phyloP scores from a whole-genome alignment of 2,113 vertebrate genomes.

The Drymodes brunneopygia region DNA sequence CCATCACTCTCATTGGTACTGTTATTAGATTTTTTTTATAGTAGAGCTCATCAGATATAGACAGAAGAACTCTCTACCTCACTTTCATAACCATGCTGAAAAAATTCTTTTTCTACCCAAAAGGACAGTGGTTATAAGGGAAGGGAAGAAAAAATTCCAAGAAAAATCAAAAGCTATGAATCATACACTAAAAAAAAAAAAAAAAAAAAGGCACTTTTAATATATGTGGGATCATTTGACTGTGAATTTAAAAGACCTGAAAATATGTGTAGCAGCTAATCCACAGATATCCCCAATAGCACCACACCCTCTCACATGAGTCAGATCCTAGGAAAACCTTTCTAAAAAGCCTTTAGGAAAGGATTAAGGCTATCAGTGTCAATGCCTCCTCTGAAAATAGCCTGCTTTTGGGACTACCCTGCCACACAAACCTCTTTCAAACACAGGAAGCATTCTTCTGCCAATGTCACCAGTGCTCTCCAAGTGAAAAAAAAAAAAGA shows the following conservation, averaged over 20 bases:
- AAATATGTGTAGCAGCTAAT: conserved; percentile 35
- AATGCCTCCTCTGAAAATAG: not conserved
- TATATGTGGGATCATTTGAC: not conserved
- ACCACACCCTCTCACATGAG: conserved; percentile 16
- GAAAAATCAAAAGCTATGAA: conserved; percentile 13
- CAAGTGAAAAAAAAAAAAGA: not conserved
- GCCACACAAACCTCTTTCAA: conserved; percentile 6
- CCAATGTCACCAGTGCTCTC: conserved; percentile 37
- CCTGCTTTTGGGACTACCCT: conserved; percentile 22
- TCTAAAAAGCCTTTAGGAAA: conserved; percentile 4
- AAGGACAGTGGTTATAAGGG: not conserved
- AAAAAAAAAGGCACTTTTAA: not conserved
- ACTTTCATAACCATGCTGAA: not conserved
- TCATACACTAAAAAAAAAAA: not conserved
- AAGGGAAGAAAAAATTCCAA: not conserved
- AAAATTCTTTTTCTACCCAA: not conserved
- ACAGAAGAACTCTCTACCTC: not conserved
- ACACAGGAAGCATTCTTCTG: conserved; percentile 10
- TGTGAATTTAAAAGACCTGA: conserved; percentile 8
- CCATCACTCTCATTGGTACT: not conserved
- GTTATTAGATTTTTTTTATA: not conserved
- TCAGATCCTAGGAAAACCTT: not conserved
- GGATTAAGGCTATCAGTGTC: conserved; percentile 18
- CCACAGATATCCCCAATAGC: not conserved
- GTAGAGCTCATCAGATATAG: not conserved